phyloP scores from a whole-genome alignment of 2,797 vertebrate genomes.

The Alosa sapidissima region DNA sequence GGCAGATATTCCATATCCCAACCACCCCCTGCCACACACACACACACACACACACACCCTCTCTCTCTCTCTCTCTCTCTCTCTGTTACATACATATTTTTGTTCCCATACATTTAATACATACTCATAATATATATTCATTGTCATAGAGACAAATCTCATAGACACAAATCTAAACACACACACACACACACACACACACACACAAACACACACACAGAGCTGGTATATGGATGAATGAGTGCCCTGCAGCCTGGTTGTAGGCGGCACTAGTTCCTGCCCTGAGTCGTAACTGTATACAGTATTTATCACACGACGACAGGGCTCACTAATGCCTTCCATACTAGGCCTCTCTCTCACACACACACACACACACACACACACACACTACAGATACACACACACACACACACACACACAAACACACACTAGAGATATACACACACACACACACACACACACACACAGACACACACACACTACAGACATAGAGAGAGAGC shows the following conservation, averaged over 20 bases:
- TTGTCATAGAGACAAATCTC: neutral
- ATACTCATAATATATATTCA: neutral
- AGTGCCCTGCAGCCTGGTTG: neutral
- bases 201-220: neutral
- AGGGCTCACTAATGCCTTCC: neutral
- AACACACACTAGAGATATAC: neutral
- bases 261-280: neutral
- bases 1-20: too few relatives aligned
- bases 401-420: neutral
- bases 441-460: neutral
- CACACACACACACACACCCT: neutral
- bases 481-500: neutral
- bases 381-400: neutral
- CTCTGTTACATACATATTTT: neutral
- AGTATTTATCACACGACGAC: conserved; percentile 18
- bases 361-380: neutral
- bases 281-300: neutral
- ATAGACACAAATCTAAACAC: neutral
- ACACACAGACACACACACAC: neutral
- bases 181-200: conserved; percentile 9
- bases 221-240: conserved; percentile 1
- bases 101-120: neutral
- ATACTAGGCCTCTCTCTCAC: neutral
- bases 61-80: neutral
- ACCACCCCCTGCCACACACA: neutral